Conservation (phyloP, 2,888 invertebrate species). For the Macrosoma leucophasiata region DNA sequence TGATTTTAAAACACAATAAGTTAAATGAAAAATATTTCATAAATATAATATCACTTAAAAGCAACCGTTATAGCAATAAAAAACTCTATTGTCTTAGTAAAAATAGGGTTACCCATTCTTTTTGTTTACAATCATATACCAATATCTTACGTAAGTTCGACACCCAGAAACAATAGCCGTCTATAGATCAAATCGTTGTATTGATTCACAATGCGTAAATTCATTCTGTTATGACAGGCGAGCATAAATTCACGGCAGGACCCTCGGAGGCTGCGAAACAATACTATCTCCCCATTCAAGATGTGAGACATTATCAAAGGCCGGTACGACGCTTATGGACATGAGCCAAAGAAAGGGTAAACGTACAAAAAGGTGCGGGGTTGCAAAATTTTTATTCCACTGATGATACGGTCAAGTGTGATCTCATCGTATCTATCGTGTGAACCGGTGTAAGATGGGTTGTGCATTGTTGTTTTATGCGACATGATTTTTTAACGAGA, state of each 20-base stretch:
- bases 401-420: constrained; percentile 58
- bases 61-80: constrained; percentile 17
- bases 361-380: constrained; percentile 39
- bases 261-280: constrained; percentile 71
- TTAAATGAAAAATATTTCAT: not conserved
- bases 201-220: constrained; percentile 74
- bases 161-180: constrained; percentile 66
- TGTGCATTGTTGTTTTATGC: too few species aligned
- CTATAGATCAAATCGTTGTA: constrained; percentile 68
- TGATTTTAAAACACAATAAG: not conserved
- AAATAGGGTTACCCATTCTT: constrained; percentile 51
- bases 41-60: constrained; percentile 6
- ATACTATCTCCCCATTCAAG: constrained; percentile 57
- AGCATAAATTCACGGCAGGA: constrained; percentile 68
- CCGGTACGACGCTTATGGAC: constrained; percentile 54
- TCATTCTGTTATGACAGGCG: constrained; percentile 73
- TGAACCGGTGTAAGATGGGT: too few species aligned
- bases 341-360: constrained; percentile 56
- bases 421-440: constrained; percentile 64
- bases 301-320: constrained; percentile 63
- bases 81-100: constrained; percentile 47
- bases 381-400: constrained; percentile 61
- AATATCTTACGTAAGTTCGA: constrained; percentile 60
- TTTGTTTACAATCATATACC: constrained; percentile 53
- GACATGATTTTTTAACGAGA: too few species aligned